Conservation (phyloP, 1,140 invertebrate genomes). For the Cecropterus lyciades region DNA sequence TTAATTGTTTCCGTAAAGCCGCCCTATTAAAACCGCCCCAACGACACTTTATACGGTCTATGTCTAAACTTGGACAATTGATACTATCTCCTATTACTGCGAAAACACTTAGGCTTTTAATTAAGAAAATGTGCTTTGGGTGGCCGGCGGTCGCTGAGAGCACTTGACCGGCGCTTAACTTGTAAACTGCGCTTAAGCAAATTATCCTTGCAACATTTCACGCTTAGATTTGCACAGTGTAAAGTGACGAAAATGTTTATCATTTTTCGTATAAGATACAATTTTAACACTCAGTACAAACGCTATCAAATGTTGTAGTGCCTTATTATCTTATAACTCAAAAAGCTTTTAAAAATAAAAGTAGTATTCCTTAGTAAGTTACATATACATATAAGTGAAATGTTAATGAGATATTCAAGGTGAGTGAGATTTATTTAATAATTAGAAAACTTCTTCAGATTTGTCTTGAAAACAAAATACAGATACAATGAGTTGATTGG, state of each 20-base stretch:
- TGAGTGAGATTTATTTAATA: no score
- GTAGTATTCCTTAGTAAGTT: no score
- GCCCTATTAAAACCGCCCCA: slow-evolving; percentile 2
- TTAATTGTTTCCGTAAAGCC: neutral
- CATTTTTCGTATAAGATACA: slow-evolving; percentile 24
- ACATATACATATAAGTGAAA: no score
- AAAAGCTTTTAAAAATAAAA: no score
- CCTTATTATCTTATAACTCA: no score
- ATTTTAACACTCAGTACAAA: no score
- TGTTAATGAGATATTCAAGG: no score
- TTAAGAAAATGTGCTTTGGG: slow-evolving; percentile 60
- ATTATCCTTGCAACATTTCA: slow-evolving; percentile 61
- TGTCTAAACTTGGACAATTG: slow-evolving; percentile 26
- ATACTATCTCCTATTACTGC: slow-evolving; percentile 19
- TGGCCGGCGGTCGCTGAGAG: slow-evolving; percentile 42
- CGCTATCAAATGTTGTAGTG: no score
- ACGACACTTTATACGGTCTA: slow-evolving; percentile 21
- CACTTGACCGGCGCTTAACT: slow-evolving; percentile 54
- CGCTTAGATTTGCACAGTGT: neutral
- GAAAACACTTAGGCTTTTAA: slow-evolving; percentile 55
- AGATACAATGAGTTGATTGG: no score
- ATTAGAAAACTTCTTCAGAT: no score
- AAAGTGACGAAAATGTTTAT: slow-evolving; percentile 4
- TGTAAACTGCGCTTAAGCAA: slow-evolving; percentile 63
- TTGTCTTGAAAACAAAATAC: no score